Conservation (phyloP, 2,888 invertebrate species). For the Petrolisthes cinctipes region DNA sequence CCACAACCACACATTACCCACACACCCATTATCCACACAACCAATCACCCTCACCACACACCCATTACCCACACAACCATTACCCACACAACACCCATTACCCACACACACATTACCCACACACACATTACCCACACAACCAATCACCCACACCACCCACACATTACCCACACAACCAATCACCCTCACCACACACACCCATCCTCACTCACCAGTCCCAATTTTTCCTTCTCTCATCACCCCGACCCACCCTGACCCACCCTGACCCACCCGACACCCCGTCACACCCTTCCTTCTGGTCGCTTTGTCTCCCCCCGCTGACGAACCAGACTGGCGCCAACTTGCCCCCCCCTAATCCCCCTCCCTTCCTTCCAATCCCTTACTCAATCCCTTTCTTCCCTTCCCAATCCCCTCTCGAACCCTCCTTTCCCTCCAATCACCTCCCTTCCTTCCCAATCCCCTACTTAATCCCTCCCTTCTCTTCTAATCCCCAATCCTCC, state of each 20-base stretch:
- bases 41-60: background rate
- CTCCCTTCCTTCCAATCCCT: background rate
- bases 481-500: background rate
- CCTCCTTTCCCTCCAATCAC: background rate
- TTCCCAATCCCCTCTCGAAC: background rate
- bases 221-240: background rate
- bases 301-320: constrained; percentile 23
- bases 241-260: background rate
- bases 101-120: too few relatives aligned
- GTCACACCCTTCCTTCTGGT: constrained; percentile 16
- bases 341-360: background rate
- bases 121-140: too few relatives aligned
- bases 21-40: background rate
- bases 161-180: background rate
- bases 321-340: background rate
- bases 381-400: background rate
- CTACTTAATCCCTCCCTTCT: background rate
- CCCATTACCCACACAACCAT: background rate
- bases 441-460: background rate
- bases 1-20: too few relatives aligned
- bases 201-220: background rate
- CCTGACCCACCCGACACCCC: constrained; percentile 27
- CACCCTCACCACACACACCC: background rate
- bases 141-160: background rate
- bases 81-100: too few relatives aligned